Base-by-base conservation (phyloP, 2,113 vertebrate genomes). In the Hystrix cristata region DNA sequence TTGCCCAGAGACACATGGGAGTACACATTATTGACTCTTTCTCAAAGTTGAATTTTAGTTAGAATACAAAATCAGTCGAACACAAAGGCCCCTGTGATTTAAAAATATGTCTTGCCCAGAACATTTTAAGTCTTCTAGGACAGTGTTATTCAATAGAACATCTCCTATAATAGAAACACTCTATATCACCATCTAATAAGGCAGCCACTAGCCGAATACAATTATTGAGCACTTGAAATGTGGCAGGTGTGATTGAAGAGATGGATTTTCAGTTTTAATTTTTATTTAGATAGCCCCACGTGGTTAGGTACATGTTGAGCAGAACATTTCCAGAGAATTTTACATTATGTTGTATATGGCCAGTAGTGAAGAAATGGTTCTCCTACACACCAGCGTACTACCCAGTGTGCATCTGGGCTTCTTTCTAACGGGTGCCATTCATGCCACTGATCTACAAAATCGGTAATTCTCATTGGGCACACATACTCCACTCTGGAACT, bases 1-100 rank as follows among this genome's bases (percentile, higher is more conserved):
- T 94, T 95, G 46, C 90, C 87, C 86, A 57, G 83, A 64, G 87
- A 95, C 76, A 71, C 84, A 80, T 82, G 71, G 80, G 84, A 64
- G 78, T 87, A 89, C 23, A 64, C 29, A 1, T 4, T 60, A 51
- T 29, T 80, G 4, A 46, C 46, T 90, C 88, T 72, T 76, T 95
- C 74, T 95, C 60, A 21, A 84, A 64, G 48, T 69, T 69, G 64
- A 89, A 91, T 51, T 95, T 92, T 83, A 92, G 53, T 87, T 84
- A 78, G 64, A 82, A 87, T 84, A 80, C 72, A 62, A 91, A 94
- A 55, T 51, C 85, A 71, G 76, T 60, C 71, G 59, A 81, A 46
- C 21, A 46, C 46, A 57, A 12, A 69, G 21, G 2, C 59, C 38
- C 34, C 38, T 91, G n/a, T n/a, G 38, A 81, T 46, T 95, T 48